phyloP scores from a whole-genome alignment of 2,113 vertebrate genomes.

The Geococcyx californianus region DNA sequence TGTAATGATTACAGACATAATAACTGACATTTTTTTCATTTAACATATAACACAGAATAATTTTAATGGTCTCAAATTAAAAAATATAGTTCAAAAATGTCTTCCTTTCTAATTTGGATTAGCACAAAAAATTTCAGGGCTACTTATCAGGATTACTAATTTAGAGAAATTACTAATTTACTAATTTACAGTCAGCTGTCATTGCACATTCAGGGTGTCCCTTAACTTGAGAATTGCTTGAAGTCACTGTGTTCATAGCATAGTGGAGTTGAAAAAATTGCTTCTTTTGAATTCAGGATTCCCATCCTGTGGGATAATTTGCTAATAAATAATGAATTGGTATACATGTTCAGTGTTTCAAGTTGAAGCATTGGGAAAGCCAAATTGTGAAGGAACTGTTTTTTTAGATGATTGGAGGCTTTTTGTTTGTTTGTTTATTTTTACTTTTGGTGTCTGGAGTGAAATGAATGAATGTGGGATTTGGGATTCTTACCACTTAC shows the following conservation, averaged over 20 bases:
- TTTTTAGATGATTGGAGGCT: neutral
- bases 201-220: neutral
- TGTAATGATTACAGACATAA: constrained; percentile 39
- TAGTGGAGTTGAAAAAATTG: neutral
- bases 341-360: neutral
- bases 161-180: neutral
- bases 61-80: neutral
- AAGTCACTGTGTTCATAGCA: neutral
- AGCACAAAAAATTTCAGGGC: neutral
- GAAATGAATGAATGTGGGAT: neutral
- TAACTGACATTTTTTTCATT: neutral
- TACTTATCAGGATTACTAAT: neutral
- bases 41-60: neutral
- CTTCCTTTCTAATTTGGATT: neutral
- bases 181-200: neutral
- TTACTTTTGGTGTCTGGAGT: neutral
- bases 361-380: neutral
- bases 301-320: neutral
- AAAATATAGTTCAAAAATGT: neutral
- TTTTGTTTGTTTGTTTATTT: neutral
- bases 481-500: neutral
- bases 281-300: neutral
- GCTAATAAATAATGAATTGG: neutral
- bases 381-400: neutral
- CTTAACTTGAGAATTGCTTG: neutral